Evolutionary conservation across 2,888 invertebrate species (phyloP), one percentile per base, ranked within the genome.

Genomic region (Emmelina monodactyla): DNA sequence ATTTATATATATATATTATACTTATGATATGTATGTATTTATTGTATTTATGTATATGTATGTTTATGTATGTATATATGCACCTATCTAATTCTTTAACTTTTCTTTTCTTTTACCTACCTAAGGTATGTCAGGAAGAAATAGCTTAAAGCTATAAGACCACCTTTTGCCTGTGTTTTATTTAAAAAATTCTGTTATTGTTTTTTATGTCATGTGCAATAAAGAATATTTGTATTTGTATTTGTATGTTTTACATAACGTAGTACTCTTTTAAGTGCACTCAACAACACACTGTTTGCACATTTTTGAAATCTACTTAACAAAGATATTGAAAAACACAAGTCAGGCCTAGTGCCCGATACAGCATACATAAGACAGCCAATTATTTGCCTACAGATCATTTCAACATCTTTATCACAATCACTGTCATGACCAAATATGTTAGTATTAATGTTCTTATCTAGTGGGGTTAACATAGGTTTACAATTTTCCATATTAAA

Each of bases 161-260:
- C n/a, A n/a, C n/a, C n/a, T n/a, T n/a, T n/a, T n/a, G n/a, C n/a
- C n/a, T n/a, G n/a, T n/a, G n/a, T n/a, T n/a, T n/a, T n/a, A n/a
- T n/a, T n/a, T n/a, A n/a, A n/a, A n/a, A n/a, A n/a, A n/a, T n/a
- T n/a, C n/a, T n/a, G n/a, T n/a, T n/a, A n/a, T n/a, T n/a, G n/a
- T n/a, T n/a, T n/a, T n/a, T n/a, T n/a, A n/a, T n/a, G n/a, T n/a
- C n/a, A n/a, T n/a, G n/a, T n/a, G n/a, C n/a, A n/a, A n/a, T n/a
- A n/a, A n/a, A n/a, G n/a, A n/a, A n/a, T n/a, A n/a, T n/a, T n/a
- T n/a, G n/a, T n/a, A n/a, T n/a, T n/a, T n/a, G n/a, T n/a, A n/a
- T n/a, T n/a, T n/a, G 37, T 40, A 33, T 34, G 13, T 22, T 38
- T 40, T 6, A 43, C 28, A 34, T 45, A 47, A 7, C 45, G 22